Percentiles rank a stretch among this genome's conserved stretches.
Evolutionary conservation across 2,888 invertebrate species (phyloP).

Genomic region (Sicus ferrugineus): DNA sequence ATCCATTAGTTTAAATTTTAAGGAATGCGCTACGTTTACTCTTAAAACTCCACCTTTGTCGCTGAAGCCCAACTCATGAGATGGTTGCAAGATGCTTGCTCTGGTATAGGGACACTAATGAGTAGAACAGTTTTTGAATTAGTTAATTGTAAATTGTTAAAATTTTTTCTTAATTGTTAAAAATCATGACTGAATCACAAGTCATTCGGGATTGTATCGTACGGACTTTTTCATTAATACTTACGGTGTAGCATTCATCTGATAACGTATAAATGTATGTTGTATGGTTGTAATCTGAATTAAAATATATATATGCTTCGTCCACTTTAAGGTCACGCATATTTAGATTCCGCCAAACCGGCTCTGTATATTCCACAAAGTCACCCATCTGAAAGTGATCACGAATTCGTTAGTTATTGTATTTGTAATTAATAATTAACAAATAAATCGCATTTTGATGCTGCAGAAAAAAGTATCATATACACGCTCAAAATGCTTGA

Average conservation of each 20-base stretch:
- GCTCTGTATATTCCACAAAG: constrained; percentile 69
- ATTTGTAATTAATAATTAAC: too few species aligned
- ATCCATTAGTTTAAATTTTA: constrained; percentile 69
- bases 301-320: constrained; percentile 71
- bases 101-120: constrained; percentile 73
- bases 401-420: too few species aligned
- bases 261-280: constrained; percentile 73
- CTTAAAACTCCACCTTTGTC: constrained; percentile 59
- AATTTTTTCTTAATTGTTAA: too few species aligned
- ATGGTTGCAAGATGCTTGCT: constrained; percentile 57
- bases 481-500: too few species aligned
- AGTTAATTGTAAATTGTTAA: constrained; percentile 21
- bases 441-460: too few species aligned
- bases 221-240: constrained; percentile 47
- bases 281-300: constrained; percentile 53
- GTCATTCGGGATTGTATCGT: too few species aligned
- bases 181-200: too few species aligned
- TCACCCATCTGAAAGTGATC: constrained; percentile 65
- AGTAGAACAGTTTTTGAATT: constrained; percentile 19
- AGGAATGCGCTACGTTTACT: constrained; percentile 66
- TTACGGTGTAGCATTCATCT: constrained; percentile 76
- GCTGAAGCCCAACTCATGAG: constrained; percentile 14
- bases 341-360: constrained; percentile 68
- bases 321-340: constrained; percentile 71
- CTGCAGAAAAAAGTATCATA: too few species aligned